phyloP scores from a whole-genome alignment of 2,888 invertebrate species.

The Prenolepis imparis region DNA sequence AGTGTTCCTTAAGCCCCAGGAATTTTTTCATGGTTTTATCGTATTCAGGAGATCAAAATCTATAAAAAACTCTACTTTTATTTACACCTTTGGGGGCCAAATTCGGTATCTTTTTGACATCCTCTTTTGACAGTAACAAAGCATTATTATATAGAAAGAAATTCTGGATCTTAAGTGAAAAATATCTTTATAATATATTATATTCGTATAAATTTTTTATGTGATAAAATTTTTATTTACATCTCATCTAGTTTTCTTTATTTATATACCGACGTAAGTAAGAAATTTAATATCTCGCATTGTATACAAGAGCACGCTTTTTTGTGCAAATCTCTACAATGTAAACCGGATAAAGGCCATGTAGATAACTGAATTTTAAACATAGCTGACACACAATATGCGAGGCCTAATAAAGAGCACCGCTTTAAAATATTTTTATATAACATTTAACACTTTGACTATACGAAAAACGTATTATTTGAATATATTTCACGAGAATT shows the following conservation, averaged over 20 bases:
- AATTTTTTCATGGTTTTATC: too few species aligned
- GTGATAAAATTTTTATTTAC: constrained; percentile 16
- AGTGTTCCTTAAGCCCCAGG: too few species aligned
- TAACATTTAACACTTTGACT: constrained; percentile 25
- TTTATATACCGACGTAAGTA: constrained; percentile 17
- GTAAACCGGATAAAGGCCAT: constrained; percentile 14
- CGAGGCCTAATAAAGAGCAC: constrained; percentile 20
- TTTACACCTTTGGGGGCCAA: too few species aligned
- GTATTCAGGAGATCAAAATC: too few species aligned
- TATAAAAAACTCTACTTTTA: too few species aligned
- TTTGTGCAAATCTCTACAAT: constrained; percentile 29
- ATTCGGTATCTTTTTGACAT: too few species aligned
- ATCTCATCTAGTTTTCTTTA: constrained; percentile 32
- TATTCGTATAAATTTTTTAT: not conserved
- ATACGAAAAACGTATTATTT: constrained; percentile 18
- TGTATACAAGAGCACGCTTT: constrained; percentile 18
- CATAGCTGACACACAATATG: not conserved
- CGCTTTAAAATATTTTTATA: constrained; percentile 25
- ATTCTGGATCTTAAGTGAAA: not conserved
- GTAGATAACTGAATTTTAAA: constrained; percentile 40
- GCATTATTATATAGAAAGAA: not conserved
- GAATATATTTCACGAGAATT: not conserved
- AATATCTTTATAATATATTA: constrained; percentile 4
- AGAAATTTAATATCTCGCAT: constrained; percentile 36
- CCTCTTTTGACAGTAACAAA: not conserved